Percentiles rank a stretch among this genome's conserved stretches.
Evolutionary conservation across 1,140 invertebrate genomes (phyloP).

Genomic region (Leptopilina boulardi): DNA sequence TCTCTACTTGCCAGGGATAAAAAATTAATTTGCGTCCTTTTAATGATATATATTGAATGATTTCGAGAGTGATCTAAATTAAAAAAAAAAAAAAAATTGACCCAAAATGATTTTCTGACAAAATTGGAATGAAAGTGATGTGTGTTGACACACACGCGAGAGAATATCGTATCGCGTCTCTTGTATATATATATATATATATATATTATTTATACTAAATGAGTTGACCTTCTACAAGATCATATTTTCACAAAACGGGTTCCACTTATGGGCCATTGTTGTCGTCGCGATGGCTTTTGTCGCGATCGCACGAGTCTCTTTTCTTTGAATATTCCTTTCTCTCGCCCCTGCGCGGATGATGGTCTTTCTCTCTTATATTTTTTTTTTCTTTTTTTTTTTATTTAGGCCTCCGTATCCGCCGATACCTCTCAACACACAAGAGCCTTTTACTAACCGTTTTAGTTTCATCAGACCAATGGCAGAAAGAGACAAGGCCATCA

Average conservation of each 20-base stretch:
- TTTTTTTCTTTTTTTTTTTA: constrained; percentile 36
- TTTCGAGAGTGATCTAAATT: not conserved
- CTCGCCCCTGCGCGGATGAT: constrained; percentile 41
- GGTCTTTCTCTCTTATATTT: constrained; percentile 36
- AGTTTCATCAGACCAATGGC: constrained; percentile 57
- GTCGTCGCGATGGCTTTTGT: constrained; percentile 43
- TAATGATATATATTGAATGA: not conserved
- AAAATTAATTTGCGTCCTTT: no score
- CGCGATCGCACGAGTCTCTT: constrained; percentile 44
- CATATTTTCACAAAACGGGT: constrained; percentile 38
- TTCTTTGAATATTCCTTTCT: constrained; percentile 45
- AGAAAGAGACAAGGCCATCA: constrained; percentile 47
- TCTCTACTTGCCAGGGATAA: no score
- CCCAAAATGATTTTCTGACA: no score
- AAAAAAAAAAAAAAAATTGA: no score
- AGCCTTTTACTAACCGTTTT: constrained; percentile 49
- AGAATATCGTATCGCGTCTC: not conserved
- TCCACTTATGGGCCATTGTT: constrained; percentile 55
- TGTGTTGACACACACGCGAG: not conserved
- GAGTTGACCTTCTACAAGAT: constrained; percentile 37
- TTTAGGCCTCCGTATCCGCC: constrained; percentile 47
- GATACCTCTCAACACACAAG: constrained; percentile 45
- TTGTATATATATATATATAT: no score
- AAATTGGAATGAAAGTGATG: constrained; percentile 2
- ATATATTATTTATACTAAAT: constrained; percentile 40